Evolutionary conservation across 2,113 vertebrate genomes (phyloP), one percentile per base, ranked within the genome.

Genomic region (Camelus dromedarius): DNA sequence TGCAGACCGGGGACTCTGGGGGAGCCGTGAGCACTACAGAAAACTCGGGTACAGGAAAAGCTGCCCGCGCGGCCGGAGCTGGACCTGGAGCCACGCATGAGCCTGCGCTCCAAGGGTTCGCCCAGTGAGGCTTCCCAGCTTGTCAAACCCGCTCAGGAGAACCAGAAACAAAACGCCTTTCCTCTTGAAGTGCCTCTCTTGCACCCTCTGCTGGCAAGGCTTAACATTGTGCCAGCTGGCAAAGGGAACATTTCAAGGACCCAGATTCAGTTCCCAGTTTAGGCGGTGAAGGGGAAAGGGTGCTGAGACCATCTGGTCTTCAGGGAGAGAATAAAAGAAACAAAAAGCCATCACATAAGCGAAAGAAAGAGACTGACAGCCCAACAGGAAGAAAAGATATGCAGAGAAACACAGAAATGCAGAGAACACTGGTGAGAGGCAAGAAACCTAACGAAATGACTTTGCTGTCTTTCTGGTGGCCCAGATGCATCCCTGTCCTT

Each of bases 301-400:
- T 62, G 73, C 18, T 20, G n/a, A 92, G 38, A 32, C n/a, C 28
- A 56, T 3, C 66, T 28, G 28, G 32, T 86, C 73, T 90, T 70
- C 12, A 69, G 26, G 50, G 28, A 67, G 9, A 85, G 35, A 93
- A n/a, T 58, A 72, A 96, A 35, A 26, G 70, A 93, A 77, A 76
- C 32, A 93, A 60, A 91, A 97, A n/a, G 22, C 5, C 38, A 66
- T 58, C n/a, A 62, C 30, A 58, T 35, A 69, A 48, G 30, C 26
- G 1, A 56, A 66, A 84, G 72, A 52, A 83, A 93, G 93, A 80
- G 32, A 7, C 38, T 67, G 72, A 70, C 7, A 66, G 28, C 14
- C 12, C 67, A 70, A 62, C 3, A 77, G 50, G 67, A 79, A 75
- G 48, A 54, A 56, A 66, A 85, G 8, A 81, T 79, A 89, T 52